A percentile compares a stretch with the other conserved stretches of the same genome.
phyloP scores from a whole-genome alignment of 2,113 vertebrate species.

The Smithornis capensis region DNA sequence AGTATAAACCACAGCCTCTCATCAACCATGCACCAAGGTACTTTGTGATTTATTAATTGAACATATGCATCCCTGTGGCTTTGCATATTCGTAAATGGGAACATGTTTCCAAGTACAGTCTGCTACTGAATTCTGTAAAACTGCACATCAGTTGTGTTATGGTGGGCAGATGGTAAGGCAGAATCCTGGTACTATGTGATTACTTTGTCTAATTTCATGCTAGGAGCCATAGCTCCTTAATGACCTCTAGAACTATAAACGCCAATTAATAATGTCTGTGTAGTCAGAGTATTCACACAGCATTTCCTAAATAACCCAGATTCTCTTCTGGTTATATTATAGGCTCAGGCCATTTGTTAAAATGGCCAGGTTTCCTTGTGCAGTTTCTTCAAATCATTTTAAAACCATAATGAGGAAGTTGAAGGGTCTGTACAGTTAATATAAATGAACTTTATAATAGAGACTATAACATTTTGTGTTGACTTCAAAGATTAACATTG shows the following conservation, averaged over 20 bases:
- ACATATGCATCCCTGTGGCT: not conserved
- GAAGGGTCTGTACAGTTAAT: not conserved
- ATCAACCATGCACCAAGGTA: conserved; percentile 98
- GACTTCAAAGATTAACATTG: not conserved
- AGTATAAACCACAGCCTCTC: conserved; percentile 93
- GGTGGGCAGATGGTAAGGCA: not conserved
- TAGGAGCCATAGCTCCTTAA: not conserved
- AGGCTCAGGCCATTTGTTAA: not conserved
- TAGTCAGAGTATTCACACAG: not conserved
- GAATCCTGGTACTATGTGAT: not conserved
- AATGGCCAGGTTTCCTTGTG: not conserved
- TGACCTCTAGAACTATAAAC: not conserved
- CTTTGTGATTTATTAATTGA: not conserved
- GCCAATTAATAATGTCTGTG: not conserved
- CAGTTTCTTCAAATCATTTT: not conserved
- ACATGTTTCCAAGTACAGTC: not conserved
- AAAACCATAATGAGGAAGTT: not conserved
- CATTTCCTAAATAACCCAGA: not conserved
- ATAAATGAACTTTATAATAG: not conserved
- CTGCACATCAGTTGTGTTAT: not conserved
- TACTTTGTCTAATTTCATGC: not conserved
- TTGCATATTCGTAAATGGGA: not conserved
- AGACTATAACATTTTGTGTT: not conserved
- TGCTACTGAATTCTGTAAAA: not conserved
- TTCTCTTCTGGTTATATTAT: not conserved